A percentile compares a stretch with the other conserved stretches of the same genome.
Conservation (phyloP, 2,113 vertebrate species). For the Pseudorhombus dupliciocellatus region DNA sequence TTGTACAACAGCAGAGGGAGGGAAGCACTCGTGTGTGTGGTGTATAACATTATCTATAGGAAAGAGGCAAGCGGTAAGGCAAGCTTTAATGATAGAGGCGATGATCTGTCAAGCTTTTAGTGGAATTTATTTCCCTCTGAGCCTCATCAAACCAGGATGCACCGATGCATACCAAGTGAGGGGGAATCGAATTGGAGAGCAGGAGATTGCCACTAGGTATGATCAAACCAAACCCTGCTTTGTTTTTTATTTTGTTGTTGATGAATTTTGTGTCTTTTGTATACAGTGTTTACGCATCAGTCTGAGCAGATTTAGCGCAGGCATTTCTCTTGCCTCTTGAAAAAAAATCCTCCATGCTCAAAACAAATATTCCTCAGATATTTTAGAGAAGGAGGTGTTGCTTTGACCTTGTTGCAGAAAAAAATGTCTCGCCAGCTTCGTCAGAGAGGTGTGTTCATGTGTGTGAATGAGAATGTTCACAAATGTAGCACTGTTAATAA, state of each 20-base stretch:
- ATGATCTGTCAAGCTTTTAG: constrained; percentile 70
- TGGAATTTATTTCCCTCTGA: constrained; percentile 63
- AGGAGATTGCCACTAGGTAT: constrained; percentile 12
- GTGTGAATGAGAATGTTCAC: neutral
- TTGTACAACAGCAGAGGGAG: constrained; percentile 30
- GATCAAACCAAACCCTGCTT: constrained; percentile 43
- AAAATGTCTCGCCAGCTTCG: neutral
- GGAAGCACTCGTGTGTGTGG: constrained; percentile 37
- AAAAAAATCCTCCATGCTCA: neutral
- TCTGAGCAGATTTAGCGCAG: constrained; percentile 9
- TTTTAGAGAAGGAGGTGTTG: neutral
- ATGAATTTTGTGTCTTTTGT: constrained; percentile 21
- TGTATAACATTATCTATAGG: constrained; percentile 49
- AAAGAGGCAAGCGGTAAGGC: constrained; percentile 38
- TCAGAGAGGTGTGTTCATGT: constrained; percentile 8
- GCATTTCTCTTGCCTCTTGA: constrained; percentile 22
- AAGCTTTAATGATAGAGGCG: constrained; percentile 59
- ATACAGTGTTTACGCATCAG: constrained; percentile 1
- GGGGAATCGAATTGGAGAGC: constrained; percentile 30
- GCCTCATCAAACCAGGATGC: constrained; percentile 55
- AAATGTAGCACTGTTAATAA: constrained; percentile 36
- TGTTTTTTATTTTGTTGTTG: constrained; percentile 28
- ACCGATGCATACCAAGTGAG: constrained; percentile 55
- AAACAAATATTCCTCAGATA: constrained; percentile 3
- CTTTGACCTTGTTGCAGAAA: neutral